A percentile compares a stretch with the other conserved stretches of the same genome.
Conservation (phyloP, 1,140 invertebrate genomes). For the Batillaria attramentaria region DNA sequence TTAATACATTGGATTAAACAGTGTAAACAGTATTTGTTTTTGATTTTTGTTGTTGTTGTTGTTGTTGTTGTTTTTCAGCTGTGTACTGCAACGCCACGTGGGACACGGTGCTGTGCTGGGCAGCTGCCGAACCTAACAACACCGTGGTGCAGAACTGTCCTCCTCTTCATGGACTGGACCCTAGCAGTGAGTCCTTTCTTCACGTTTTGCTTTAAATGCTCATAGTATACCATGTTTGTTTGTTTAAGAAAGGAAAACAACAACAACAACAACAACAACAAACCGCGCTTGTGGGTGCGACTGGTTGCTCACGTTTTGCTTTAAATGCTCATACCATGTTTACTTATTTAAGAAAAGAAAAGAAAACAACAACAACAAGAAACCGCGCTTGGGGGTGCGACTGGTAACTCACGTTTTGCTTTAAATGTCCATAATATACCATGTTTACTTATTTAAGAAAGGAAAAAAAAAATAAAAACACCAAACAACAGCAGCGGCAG, state of each 20-base stretch:
- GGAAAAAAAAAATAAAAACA: too few relatives aligned
- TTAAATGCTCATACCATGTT: background rate
- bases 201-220: too few relatives aligned
- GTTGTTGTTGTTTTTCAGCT: constrained; percentile 34
- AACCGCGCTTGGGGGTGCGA: too few relatives aligned
- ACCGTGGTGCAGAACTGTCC: constrained; percentile 53
- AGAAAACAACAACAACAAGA: too few relatives aligned
- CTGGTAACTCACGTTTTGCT: too few relatives aligned
- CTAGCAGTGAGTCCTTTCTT: constrained; percentile 47
- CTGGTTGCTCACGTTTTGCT: background rate
- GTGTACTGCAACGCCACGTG: constrained; percentile 59
- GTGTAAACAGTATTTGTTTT: background rate
- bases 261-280: background rate
- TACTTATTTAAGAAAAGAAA: background rate
- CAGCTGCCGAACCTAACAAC: constrained; percentile 46
- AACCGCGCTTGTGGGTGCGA: background rate
- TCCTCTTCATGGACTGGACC: constrained; percentile 48
- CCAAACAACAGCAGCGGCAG: too few relatives aligned
- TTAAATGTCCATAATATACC: too few relatives aligned
- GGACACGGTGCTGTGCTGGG: constrained; percentile 62
- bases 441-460: too few relatives aligned
- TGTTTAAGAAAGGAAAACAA: background rate
- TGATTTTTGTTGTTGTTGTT: background rate
- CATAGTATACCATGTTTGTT: background rate
- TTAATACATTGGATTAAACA: background rate